Base-by-base conservation (phyloP, 1,140 invertebrate genomes). In the Heliothis virescens region DNA sequence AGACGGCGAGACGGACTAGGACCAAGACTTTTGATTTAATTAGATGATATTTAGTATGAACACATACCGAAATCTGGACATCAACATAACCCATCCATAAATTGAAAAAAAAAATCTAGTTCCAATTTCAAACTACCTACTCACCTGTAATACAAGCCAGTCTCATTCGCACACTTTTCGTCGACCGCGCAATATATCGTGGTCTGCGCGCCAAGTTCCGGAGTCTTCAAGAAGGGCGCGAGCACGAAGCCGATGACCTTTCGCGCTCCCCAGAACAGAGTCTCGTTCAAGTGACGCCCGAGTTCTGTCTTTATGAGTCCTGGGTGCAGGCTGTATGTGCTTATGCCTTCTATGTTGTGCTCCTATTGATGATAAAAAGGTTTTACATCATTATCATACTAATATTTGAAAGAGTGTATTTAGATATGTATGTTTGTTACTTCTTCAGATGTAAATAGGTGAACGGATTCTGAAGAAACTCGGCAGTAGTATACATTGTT, bases 181-280 rank as follows among this genome's bases (percentile, higher is more conserved):
- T 97, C 96, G 0, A 98, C 90, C 3, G 97, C 96, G 88, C 98
- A 98, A 86, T 98, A 96, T 57, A 99, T 94, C 1, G 96, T 96
- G 1, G 98, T 98, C 91, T 98, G 98, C 10, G 97, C 97, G 0
- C 98, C 98, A 83, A 97, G 95, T 82, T 95, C 95, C 0, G 96
- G 95, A 12, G 93, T 95, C 90, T 97, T 97, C 26, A 96, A 92
- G 65, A 96, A 95, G 0, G 91, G 91, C 29, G 80, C 89, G 0
- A 89, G 47, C 0, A 91, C 5, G 13, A 89, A 48, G 13, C 89
- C 89, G 18, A 91, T 75, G 0, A 91, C 41, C 47, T 48, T 55
- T 48, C 90, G 79, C 5, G 90, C 89, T n/a, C 85, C 95, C 91
- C 73, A 84, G 84, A 91, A 96, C 91, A 90, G 89, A 62, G 95